These are phyloP conservation scores for Acomys russatus DNA, from an alignment of 2,797 vertebrate species.

Conservation along the genomic window DNA sequence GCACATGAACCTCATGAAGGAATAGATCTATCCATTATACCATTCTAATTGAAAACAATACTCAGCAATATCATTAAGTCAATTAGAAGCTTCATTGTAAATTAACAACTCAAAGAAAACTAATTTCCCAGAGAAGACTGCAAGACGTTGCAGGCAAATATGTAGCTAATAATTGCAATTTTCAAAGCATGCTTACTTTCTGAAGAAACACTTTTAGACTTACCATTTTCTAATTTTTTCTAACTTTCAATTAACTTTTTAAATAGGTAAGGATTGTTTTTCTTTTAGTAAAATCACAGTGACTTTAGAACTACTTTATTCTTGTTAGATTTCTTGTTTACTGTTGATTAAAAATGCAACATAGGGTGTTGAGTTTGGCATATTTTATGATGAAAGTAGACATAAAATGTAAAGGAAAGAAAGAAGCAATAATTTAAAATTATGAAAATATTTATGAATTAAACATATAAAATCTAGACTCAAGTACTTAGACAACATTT, in stretches of 20 bases:
- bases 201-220: conserved; percentile 70
- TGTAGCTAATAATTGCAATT: conserved; percentile 77
- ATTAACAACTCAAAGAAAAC: conserved; percentile 77
- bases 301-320: conserved; percentile 19
- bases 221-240: conserved; percentile 60
- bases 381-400: not conserved
- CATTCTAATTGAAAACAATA: conserved; percentile 77
- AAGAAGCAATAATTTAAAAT: not conserved
- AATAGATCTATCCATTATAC: conserved; percentile 61
- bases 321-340: not conserved
- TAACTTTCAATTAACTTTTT: conserved; percentile 72
- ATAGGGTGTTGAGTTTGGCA: not conserved
- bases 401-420: not conserved
- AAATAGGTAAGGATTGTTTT: conserved; percentile 43
- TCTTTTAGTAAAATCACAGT: conserved; percentile 51
- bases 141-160: conserved; percentile 59
- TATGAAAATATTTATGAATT: not conserved
- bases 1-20: conserved; percentile 54
- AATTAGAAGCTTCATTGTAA: conserved; percentile 79
- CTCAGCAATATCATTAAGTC: conserved; percentile 74
- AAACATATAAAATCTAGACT: not conserved
- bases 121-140: conserved; percentile 73
- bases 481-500: not conserved
- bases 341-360: conserved; percentile 4
- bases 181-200: conserved; percentile 70